Base-by-base conservation (phyloP, 2,888 invertebrate species). In the Cyaniris semiargus region DNA sequence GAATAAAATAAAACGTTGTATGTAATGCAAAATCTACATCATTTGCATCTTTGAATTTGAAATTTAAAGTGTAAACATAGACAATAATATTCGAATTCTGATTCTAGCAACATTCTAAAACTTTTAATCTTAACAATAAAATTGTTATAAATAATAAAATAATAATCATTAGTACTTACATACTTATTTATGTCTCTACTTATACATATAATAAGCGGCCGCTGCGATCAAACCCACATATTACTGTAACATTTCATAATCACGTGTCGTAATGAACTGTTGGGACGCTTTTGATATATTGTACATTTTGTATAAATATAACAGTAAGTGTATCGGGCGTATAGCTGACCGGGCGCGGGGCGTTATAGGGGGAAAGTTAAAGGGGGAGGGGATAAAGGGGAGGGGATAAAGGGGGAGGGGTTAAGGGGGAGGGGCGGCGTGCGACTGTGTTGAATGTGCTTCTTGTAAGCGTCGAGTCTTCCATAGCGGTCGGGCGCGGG, bases 391-490 rank as follows among this genome's bases (percentile, higher is more conserved):
- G 48, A 18, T 44, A 44, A 38, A 10, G 4, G 15, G 10, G 15
- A 0, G 48, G 1, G 13, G 3, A 13, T 38, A 8, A 38, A 10
- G 10, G 0, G 44, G 44, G 44, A 53, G 18, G 48, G 5, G 13
- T 18, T 1, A 53, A 53, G 4, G 53, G 53, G 53, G 18, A 53
- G 70, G n/a, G 34, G 88, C 87, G 89, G 90, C 91, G 92, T 86
- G 86, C 91, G 92, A 90, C 92, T 92, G 89, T 91, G 90, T 89
- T 91, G 92, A 90, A 88, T 89, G 89, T 92, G 93, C 93, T 93
- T 93, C 89, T 89, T 86, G 90, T 86, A 92, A 93, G 94, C 93
- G 92, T 91, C 89, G 90, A 90, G 94, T 94, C 94, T 94, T 94
- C 94, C 94, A 94, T 92, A 93, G 90, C 93, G 92, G 93, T 93